Conservation (phyloP, 2,113 vertebrate species). For the Takifugu bimaculatus region DNA sequence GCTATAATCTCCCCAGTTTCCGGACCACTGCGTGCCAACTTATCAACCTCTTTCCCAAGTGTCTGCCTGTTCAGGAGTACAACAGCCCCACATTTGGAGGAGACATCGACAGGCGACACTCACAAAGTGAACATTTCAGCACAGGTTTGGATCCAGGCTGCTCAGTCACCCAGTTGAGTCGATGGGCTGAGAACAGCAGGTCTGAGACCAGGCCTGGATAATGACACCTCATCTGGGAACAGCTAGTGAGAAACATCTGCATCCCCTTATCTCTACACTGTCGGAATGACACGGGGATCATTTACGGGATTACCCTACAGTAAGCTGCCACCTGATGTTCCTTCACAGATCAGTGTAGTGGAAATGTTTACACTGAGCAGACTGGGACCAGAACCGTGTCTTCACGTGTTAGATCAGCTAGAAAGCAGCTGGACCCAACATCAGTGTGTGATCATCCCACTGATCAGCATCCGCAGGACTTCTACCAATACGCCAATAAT, state of each 20-base stretch:
- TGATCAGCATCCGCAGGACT: conserved; percentile 27
- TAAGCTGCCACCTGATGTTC: conserved; percentile 56
- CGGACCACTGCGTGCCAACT: conserved; percentile 54
- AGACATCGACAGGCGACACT: conserved; percentile 42
- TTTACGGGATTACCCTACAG: conserved; percentile 62
- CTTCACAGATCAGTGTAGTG: conserved; percentile 54
- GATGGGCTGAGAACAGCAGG: conserved; percentile 54
- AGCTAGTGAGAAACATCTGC: conserved; percentile 58
- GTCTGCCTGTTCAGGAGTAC: conserved; percentile 66
- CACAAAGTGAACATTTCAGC: conserved; percentile 31
- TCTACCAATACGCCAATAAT: not conserved
- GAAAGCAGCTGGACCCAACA: conserved; percentile 29
- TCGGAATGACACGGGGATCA: conserved; percentile 55
- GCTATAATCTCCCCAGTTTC: conserved; percentile 15
- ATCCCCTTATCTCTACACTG: conserved; percentile 60
- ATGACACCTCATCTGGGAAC: conserved; percentile 59
- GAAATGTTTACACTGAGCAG: conserved; percentile 55
- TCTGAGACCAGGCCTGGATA: conserved; percentile 54
- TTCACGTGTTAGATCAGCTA: conserved; percentile 50
- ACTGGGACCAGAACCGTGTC: conserved; percentile 43
- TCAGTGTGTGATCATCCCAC: conserved; percentile 18
- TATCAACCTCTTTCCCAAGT: conserved; percentile 65
- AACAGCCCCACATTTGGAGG: conserved; percentile 56
- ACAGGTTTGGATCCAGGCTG: conserved; percentile 33
- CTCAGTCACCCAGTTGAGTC: conserved; percentile 51